A percentile compares a stretch with the other conserved stretches of the same genome.
Conservation (phyloP, 2,797 vertebrate species). For the Eremophila alpestris region DNA sequence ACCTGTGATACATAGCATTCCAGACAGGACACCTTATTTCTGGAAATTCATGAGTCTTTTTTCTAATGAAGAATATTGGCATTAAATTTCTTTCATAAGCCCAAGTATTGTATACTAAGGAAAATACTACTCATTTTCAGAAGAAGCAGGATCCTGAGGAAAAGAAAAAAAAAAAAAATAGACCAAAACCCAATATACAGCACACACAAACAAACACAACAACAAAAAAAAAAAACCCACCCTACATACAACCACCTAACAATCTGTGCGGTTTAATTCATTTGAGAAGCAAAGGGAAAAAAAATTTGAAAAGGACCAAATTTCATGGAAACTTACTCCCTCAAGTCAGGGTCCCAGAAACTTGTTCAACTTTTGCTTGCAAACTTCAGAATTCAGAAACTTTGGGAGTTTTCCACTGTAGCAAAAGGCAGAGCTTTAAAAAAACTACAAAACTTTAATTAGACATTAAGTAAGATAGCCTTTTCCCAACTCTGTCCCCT, state of each 20-base stretch:
- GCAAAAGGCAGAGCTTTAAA: neutral
- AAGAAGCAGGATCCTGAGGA: neutral
- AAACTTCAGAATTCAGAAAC: neutral
- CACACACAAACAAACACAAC: neutral
- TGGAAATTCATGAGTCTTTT: neutral
- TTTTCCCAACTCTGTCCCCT: neutral
- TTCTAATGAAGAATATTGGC: neutral
- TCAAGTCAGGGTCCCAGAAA: neutral
- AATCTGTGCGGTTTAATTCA: neutral
- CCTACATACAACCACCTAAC: neutral
- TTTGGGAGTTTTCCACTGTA: neutral
- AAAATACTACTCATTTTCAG: neutral
- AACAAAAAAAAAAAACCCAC: fast-evolving
- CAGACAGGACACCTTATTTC: neutral
- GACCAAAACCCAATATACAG: neutral
- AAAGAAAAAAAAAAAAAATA: neutral
- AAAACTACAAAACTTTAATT: neutral
- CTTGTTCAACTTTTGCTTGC: neutral
- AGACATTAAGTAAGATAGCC: neutral
- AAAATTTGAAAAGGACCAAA: neutral
- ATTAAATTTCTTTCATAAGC: neutral
- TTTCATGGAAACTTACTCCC: neutral
- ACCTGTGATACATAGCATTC: neutral
- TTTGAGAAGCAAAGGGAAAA: neutral
- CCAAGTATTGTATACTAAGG: neutral